Percentiles rank a stretch among this genome's conserved stretches.
phyloP scores from a whole-genome alignment of 2,113 vertebrate genomes.

The Nannospalax galili region DNA sequence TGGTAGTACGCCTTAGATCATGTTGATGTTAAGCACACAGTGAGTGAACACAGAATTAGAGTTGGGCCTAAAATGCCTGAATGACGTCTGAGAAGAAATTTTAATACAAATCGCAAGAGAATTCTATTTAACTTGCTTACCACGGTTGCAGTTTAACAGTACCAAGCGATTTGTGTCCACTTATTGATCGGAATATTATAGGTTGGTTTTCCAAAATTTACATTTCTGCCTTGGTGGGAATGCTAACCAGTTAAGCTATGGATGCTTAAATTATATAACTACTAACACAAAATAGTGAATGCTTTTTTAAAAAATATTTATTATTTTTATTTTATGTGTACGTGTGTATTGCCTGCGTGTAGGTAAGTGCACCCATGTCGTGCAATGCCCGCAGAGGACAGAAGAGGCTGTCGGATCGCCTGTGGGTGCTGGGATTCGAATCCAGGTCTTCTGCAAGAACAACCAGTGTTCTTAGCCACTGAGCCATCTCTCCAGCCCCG shows the following conservation, averaged over 20 bases:
- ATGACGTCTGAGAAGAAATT: not conserved
- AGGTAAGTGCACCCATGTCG: too few relatives aligned
- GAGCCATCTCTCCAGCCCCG: too few relatives aligned
- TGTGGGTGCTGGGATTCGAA: too few relatives aligned
- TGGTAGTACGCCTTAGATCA: conserved; percentile 67
- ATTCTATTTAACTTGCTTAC: not conserved
- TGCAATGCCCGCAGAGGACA: too few relatives aligned
- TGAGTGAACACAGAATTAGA: conserved; percentile 46
- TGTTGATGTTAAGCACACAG: not conserved
- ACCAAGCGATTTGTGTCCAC: conserved; percentile 58
- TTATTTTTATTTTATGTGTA: too few relatives aligned
- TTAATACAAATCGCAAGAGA: not conserved
- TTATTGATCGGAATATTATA: conserved; percentile 32
- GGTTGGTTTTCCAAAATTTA: conserved; percentile 22
- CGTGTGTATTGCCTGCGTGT: too few relatives aligned
- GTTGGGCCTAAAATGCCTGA: conserved; percentile 43
- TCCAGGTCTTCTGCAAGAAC: too few relatives aligned
- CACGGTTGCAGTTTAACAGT: not conserved
- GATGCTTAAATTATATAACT: conserved; percentile 12
- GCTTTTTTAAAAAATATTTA: too few relatives aligned
- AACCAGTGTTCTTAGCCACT: too few relatives aligned
- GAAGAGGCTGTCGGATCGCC: too few relatives aligned
- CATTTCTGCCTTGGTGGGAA: not conserved
- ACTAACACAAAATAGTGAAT: not conserved
- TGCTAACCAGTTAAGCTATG: conserved; percentile 52